Evolutionary conservation across 2,888 invertebrate genomes (phyloP).

Genomic region (Melanotus villosus): DNA sequence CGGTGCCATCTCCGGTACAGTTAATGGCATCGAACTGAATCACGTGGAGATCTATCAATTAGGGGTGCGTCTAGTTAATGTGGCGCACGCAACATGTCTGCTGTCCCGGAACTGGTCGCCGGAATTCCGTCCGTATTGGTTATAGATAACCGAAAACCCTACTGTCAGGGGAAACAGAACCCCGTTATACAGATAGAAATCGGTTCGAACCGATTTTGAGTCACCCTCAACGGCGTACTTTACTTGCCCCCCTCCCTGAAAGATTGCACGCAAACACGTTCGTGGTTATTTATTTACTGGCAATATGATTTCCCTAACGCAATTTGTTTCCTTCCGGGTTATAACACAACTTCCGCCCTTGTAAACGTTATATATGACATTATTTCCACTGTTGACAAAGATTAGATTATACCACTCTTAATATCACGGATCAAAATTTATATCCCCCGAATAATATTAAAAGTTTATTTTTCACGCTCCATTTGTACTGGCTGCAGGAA

Average conservation of each 20-base stretch:
- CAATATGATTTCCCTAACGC: slow-evolving; percentile 35
- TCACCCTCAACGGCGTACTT: slow-evolving; percentile 28
- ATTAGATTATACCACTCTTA: slow-evolving; percentile 2
- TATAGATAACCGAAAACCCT: slow-evolving; percentile 36
- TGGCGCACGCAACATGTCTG: slow-evolving; percentile 60
- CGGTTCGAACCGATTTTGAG: slow-evolving; percentile 27
- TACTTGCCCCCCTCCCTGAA: slow-evolving; percentile 14
- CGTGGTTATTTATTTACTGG: slow-evolving; percentile 35
- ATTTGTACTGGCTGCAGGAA: neutral
- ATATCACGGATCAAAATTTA: neutral
- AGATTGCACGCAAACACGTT: slow-evolving; percentile 29
- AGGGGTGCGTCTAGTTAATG: slow-evolving; percentile 57
- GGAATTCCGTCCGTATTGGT: slow-evolving; percentile 47
- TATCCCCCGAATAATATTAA: neutral
- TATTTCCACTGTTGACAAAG: slow-evolving; percentile 29
- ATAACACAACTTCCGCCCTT: slow-evolving; percentile 24
- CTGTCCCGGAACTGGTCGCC: slow-evolving; percentile 52
- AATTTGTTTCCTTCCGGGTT: slow-evolving; percentile 31
- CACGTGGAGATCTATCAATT: slow-evolving; percentile 61
- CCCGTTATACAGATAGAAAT: slow-evolving; percentile 27
- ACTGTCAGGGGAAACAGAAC: slow-evolving; percentile 23
- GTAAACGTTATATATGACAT: slow-evolving; percentile 14
- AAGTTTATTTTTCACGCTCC: neutral
- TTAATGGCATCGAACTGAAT: slow-evolving; percentile 57
- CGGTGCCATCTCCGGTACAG: slow-evolving; percentile 59